Base-by-base conservation (phyloP, 1,140 invertebrate genomes). In the Sesamia nonagrioides region DNA sequence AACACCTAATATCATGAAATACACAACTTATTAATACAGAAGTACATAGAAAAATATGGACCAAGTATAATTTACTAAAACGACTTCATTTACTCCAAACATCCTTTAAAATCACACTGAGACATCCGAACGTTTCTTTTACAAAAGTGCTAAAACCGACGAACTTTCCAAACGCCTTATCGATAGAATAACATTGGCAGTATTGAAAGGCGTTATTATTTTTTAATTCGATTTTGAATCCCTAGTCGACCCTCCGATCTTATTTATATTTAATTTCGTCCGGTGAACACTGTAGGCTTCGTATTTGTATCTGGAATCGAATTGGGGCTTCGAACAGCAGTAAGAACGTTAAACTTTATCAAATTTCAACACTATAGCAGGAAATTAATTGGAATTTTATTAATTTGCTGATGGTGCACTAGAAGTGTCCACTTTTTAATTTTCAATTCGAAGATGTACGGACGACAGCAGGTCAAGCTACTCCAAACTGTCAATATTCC, bases 211-310 rank as follows among this genome's bases (percentile, higher is more conserved):
- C 78, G 82, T 78, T 89, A 87, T 92, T 91, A 90, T 90, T 91
- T 92, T 89, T 90, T 89, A 91, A 89, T 92, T 91, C 77, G 71
- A 87, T 89, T 87, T 79, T 61, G 82, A 84, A 81, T 84, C 88
- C 86, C 85, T 79, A 74, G 69, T 79, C 61, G 84, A 84, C 84
- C 84, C 82, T 87, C 81, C 78, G 61, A 86, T 81, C 79, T 79
- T 91, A 88, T 92, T 91, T 89, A 90, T 91, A 88, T 92, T 89
- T 92, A 86, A 92, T 89, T 88, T 78, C 42, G 78, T 77, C 63
- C 58, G 71, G 37, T 45, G 76, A 85, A 82, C 60, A 74, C 63
- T 66, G 54, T 72, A 52, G 82, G 80, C 69, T 63, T 50, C 42
- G 63, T 33, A 75, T 63, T 75, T 75, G 73, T 75, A 75, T 35